These are phyloP conservation scores for Gorsachius magnificus DNA, from an alignment of 2,797 vertebrate genomes.

Conservation along the genomic window DNA sequence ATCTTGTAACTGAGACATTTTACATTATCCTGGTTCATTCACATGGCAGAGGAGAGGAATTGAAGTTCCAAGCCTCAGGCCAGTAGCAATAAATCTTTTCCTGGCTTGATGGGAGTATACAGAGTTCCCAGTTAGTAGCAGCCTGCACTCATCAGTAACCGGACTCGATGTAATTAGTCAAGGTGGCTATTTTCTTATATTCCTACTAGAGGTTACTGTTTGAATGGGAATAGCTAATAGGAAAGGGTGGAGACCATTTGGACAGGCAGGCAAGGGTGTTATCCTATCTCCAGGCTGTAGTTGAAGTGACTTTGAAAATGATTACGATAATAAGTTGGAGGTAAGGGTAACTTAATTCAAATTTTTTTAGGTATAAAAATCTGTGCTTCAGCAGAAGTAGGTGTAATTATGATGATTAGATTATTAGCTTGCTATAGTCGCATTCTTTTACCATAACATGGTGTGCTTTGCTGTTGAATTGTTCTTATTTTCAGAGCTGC, in stretches of 20 bases:
- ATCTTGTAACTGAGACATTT: background rate
- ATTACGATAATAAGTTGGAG: background rate
- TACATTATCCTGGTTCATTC: background rate
- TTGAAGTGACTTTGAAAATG: background rate
- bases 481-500: background rate
- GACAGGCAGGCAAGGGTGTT: background rate
- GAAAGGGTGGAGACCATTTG: background rate
- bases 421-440: background rate
- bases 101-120: background rate
- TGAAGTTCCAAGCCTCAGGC: background rate
- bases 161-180: background rate
- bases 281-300: background rate
- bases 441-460: background rate
- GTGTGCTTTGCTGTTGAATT: background rate
- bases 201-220: background rate
- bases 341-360: background rate
- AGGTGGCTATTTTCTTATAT: background rate
- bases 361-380: background rate
- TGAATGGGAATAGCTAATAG: background rate
- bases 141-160: background rate
- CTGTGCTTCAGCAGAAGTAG: background rate
- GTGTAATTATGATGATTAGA: background rate
- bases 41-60: background rate
- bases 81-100: background rate
- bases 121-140: background rate